Conservation (phyloP, 2,113 vertebrate species). For the Sylvia atricapilla region DNA sequence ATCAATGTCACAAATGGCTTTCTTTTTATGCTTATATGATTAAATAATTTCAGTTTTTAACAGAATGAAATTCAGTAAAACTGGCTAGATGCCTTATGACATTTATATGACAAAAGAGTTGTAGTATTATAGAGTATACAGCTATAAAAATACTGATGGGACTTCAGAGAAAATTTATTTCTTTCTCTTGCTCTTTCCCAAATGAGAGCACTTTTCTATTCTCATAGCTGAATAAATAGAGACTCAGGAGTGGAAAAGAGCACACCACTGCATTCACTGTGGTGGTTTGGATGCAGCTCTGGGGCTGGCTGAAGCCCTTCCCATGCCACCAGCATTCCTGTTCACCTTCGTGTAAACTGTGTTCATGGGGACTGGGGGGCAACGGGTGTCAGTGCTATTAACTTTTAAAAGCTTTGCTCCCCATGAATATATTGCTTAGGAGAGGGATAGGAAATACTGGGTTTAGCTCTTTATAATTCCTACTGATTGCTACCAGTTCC, state of each 20-base stretch:
- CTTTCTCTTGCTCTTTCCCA: background rate
- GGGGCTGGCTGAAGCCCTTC: background rate
- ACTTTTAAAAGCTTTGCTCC: background rate
- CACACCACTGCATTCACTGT: background rate
- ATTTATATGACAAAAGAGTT: background rate
- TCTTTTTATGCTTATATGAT: background rate
- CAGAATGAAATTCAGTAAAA: background rate
- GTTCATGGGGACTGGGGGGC: background rate
- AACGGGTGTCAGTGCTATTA: background rate
- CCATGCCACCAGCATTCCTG: accelerated
- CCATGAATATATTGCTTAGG: background rate
- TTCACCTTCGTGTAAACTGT: background rate
- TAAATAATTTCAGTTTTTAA: background rate
- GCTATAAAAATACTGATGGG: background rate
- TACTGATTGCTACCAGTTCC: background rate
- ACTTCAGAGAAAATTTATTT: background rate
- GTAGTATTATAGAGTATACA: background rate
- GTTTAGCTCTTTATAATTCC: background rate
- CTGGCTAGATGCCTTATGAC: background rate
- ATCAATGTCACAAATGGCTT: background rate
- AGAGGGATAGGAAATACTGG: background rate
- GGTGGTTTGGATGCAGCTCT: background rate
- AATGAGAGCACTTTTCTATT: background rate
- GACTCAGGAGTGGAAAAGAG: background rate
- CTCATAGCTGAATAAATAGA: background rate